Base-by-base conservation (phyloP, 2,113 vertebrate genomes). In the Antidorcas marsupialis region DNA sequence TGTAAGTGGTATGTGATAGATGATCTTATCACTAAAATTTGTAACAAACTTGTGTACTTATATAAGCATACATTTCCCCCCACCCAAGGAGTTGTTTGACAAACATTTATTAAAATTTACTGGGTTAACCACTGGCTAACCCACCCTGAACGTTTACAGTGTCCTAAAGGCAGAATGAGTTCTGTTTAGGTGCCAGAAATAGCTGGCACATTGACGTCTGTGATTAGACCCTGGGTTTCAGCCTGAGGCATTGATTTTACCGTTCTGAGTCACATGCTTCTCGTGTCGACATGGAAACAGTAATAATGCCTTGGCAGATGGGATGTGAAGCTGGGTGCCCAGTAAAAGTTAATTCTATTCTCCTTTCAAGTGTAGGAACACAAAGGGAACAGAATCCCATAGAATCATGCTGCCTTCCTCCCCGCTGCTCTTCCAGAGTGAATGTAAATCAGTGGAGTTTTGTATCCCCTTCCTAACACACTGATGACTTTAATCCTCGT, bases 201-300 rank as follows among this genome's bases (percentile, higher is more conserved):
- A 12, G 60, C 79, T 62, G 5, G 52, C 3, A 3, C 2, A 1
- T 8, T 25, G 23, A 47, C 0, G 2, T 23, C 15, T 23, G 27
- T 57, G 15, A 17, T 39, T 27, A n/a, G 91, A 55, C 7, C 13
- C 25, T 1, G 45, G 53, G 81, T 14, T 62, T 71, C 27, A 19
- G 57, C 36, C 57, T 21, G 11, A 30, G 55, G 53, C 23, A 10
- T 43, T 33, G n/a, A 43, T 50, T 50, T 53, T 5, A 33, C 87
- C 53, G 12, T 21, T 84, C 53, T 60, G 57, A 88, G 36, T 19
- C 74, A 36, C 57, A 8, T 1, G 33, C 21, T 67, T 74, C 50
- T 60, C 43, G 33, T 55, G 64, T 96, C n/a, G 17, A 15, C 79
- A 84, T 60, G 25, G 21, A 15, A 43, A 25, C 27, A 28, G 1